Evolutionary conservation across 2,113 vertebrate species (phyloP).

Genomic region (Petrocephalus zakoni): DNA sequence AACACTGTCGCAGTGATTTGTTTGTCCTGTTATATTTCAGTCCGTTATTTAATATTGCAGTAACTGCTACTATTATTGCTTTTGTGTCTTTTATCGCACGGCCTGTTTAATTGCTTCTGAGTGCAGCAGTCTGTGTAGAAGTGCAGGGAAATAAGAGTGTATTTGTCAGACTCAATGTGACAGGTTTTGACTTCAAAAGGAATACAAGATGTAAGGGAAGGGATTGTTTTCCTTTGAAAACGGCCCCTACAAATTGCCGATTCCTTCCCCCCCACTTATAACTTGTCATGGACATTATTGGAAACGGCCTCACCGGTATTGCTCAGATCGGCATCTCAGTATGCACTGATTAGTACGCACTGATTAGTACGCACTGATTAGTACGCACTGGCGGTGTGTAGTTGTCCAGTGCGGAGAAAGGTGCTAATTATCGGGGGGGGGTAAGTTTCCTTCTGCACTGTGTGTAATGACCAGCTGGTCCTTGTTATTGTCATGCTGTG

Average conservation of each 20-base stretch:
- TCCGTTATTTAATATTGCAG: not conserved
- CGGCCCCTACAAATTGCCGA: not conserved
- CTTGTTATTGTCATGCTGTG: not conserved
- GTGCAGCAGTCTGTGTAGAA: not conserved
- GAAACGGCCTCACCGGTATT: not conserved
- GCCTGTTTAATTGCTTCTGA: not conserved
- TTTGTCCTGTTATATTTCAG: not conserved
- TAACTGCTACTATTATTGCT: not conserved
- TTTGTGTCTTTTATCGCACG: not conserved
- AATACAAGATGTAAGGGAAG: not conserved
- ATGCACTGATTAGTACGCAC: not conserved
- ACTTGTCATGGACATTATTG: not conserved
- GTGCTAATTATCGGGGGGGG: not conserved
- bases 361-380: not conserved
- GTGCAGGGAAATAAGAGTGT: not conserved
- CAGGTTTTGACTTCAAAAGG: conserved; percentile 3
- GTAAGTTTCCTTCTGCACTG: not conserved
- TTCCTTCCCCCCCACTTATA: not conserved
- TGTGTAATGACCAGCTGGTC: not conserved
- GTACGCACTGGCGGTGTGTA: not conserved
- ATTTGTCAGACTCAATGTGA: conserved; percentile 1
- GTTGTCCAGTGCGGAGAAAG: not conserved
- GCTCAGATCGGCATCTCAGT: not conserved
- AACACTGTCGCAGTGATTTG: conserved; percentile 27
- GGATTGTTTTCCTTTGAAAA: conserved; percentile 6